Evolutionary conservation across 2,113 vertebrate genomes (phyloP).

Genomic region (Fulica atra): DNA sequence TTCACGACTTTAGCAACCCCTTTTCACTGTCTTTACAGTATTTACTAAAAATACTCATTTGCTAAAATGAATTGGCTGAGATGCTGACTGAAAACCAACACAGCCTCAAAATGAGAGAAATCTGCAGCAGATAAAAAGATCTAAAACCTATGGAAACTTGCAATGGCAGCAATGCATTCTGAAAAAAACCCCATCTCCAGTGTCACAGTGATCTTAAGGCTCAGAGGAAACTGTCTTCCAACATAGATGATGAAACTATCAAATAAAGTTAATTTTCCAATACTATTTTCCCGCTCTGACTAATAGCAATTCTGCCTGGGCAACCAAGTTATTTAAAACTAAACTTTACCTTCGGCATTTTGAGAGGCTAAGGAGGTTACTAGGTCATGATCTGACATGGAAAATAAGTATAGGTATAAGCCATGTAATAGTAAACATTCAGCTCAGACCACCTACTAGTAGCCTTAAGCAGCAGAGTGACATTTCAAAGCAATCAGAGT

Average conservation of each 20-base stretch:
- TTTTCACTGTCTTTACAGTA: background rate
- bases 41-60: background rate
- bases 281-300: background rate
- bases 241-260: background rate
- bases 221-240: background rate
- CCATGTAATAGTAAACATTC: background rate
- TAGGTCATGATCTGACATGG: background rate
- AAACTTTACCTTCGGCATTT: background rate
- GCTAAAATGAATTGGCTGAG: background rate
- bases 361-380: background rate
- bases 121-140: background rate
- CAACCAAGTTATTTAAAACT: background rate
- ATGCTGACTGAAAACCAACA: background rate
- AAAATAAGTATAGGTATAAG: background rate
- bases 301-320: background rate
- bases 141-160: background rate
- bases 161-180: background rate
- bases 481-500: conserved; percentile 36
- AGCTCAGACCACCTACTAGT: background rate
- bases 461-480: conserved; percentile 8
- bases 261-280: background rate
- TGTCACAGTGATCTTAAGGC: background rate
- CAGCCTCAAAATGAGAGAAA: background rate
- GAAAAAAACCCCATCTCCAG: background rate
- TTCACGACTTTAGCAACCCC: background rate